Evolutionary conservation across 2,113 vertebrate genomes (phyloP).

Genomic region (Hyaena hyaena): DNA sequence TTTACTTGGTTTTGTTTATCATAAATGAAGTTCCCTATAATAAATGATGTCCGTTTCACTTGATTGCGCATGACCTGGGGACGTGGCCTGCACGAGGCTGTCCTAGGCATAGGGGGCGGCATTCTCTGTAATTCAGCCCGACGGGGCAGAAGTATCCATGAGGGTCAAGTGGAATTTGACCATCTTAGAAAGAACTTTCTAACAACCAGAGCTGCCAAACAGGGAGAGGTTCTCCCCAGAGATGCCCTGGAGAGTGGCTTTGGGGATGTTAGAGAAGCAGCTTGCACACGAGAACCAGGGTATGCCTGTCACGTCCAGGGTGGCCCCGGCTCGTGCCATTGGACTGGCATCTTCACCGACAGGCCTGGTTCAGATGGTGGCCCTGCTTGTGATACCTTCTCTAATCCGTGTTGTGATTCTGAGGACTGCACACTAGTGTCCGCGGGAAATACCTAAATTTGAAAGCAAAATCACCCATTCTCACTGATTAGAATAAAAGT

Average conservation of each 20-base stretch:
- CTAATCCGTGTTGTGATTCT: neutral
- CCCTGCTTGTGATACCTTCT: neutral
- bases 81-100: neutral
- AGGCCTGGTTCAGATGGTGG: neutral
- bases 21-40: neutral
- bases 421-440: neutral
- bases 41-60: neutral
- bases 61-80: neutral
- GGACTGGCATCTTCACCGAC: neutral
- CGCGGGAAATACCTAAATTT: neutral
- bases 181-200: neutral
- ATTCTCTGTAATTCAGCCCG: neutral
- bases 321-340: neutral
- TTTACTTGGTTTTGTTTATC: neutral
- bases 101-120: neutral
- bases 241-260: neutral
- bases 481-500: neutral
- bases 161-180: rapidly evolving
- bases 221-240: neutral
- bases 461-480: neutral
- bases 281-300: neutral
- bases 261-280: rapidly evolving
- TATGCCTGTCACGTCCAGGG: rapidly evolving
- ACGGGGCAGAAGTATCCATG: neutral
- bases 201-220: neutral